Conservation (phyloP, 2,797 vertebrate genomes). For the Cetoscarus ocellatus region DNA sequence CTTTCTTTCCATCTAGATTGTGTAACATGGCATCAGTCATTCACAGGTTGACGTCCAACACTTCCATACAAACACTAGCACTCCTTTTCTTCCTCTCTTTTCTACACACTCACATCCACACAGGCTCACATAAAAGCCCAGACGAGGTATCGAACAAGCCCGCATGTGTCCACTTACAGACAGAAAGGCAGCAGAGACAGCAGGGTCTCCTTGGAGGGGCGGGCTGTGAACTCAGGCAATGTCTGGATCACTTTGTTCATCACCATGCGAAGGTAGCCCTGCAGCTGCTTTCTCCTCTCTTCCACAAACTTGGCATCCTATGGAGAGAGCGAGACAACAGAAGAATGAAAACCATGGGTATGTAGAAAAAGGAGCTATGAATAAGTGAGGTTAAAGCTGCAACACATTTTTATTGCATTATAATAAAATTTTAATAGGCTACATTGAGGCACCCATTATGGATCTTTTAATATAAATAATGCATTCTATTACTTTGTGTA, state of each 20-base stretch:
- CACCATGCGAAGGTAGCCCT: constrained; percentile 94
- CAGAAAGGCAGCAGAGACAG: constrained; percentile 95
- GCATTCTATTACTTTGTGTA: background rate
- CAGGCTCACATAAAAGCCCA: background rate
- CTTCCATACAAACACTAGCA: background rate
- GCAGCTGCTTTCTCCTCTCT: constrained; percentile 95
- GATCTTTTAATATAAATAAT: background rate
- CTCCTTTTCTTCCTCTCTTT: constrained; percentile 3
- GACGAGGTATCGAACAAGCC: background rate
- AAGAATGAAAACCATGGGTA: background rate
- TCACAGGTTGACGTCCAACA: constrained; percentile 18
- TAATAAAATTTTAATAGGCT: background rate
- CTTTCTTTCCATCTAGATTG: background rate
- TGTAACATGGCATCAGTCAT: background rate
- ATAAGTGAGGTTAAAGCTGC: constrained; percentile 19
- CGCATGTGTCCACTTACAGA: constrained; percentile 86
- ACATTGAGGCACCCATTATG: background rate
- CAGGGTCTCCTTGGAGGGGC: constrained; percentile 93
- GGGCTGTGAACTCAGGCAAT: constrained; percentile 92
- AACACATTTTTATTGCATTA: too few species aligned
- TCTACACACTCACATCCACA: constrained; percentile 6
- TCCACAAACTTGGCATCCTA: constrained; percentile 99
- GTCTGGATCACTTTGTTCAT: constrained; percentile 99
- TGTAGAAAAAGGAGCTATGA: background rate
- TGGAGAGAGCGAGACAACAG: background rate